A percentile compares a stretch with the other conserved stretches of the same genome.
phyloP scores from a whole-genome alignment of 2,797 vertebrate species.

The Cossypha polioptera region DNA sequence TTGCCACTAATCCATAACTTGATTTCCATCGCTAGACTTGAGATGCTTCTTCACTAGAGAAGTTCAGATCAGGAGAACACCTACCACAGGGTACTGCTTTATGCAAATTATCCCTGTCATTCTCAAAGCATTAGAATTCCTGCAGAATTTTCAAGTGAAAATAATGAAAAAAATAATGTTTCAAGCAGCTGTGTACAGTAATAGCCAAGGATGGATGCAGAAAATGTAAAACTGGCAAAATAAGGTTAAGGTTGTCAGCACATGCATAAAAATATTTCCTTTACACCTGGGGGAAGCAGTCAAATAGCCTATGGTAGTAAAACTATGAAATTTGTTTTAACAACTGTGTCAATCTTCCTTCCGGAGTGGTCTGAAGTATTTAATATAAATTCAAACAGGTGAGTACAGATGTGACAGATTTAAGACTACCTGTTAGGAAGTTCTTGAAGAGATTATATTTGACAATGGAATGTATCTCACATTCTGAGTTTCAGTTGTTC shows the following conservation, averaged over 20 bases:
- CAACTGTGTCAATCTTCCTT: neutral
- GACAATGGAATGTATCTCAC: neutral
- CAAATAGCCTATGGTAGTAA: neutral
- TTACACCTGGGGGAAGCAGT: neutral
- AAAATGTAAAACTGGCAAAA: slow-evolving; percentile 41
- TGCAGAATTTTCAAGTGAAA: neutral
- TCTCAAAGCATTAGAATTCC: neutral
- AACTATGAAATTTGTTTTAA: neutral
- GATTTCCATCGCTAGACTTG: neutral
- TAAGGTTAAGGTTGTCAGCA: slow-evolving; percentile 65
- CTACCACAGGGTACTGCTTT: neutral
- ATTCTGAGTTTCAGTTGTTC: neutral
- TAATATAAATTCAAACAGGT: neutral
- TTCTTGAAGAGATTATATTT: neutral
- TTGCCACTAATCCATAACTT: neutral
- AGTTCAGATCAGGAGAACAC: neutral
- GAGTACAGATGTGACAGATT: neutral
- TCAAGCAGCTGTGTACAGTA: slow-evolving; percentile 7
- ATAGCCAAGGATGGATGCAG: slow-evolving; percentile 42
- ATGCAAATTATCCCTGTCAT: neutral
- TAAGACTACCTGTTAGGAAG: neutral
- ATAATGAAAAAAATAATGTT: neutral
- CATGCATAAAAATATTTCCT: slow-evolving; percentile 27
- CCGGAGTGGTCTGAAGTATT: neutral
- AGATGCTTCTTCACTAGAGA: neutral